Evolutionary conservation across 2,888 invertebrate genomes (phyloP), one percentile per base, ranked within the genome.

Genomic region (Drosophila testacea): DNA sequence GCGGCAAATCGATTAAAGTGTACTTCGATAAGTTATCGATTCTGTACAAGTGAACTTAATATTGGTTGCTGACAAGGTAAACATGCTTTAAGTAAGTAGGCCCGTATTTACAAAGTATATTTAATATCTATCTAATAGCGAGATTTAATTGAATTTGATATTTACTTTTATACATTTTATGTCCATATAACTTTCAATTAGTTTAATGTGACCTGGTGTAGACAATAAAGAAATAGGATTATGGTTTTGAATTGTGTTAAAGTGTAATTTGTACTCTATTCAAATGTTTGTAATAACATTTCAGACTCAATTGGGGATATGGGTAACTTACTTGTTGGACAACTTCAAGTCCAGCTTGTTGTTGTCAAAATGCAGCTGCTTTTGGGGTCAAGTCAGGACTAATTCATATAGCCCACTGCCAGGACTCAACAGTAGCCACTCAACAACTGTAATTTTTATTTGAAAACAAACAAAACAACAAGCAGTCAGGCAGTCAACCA

Each of bases 371-470:
- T 77, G 63, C 54, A 67, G 57, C 54, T 69, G 65, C 39, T 44
- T 38, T 38, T 38, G 32, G 51, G 48, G 16, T 62, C 52, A 36
- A 44, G 63, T 50, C 47, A 36, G 57, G 44, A 63, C 72, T 77
- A 81, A 81, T 77, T 64, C 77, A 65, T 48, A 60, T 54, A 77
- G 68, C 56, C 68, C 63, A 72, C 62, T 71, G 27, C 6, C 55
- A 39, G 41, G 64, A 42, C 61, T 61, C 67, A 67, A 68, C 64
- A 59, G 61, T 55, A 77, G 68, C 73, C 68, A 77, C 73, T 72
- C 77, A 69, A 77, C 81, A 81, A 81, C 80, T 83, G 80, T 88
- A 83, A 86, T 83, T 83, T 86, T 83, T 83, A 83, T 86, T 80
- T 73, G 44, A 56, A 46, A 69, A 59, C 67, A 76, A 79, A 68